phyloP scores from a whole-genome alignment of 2,888 invertebrate species.

The Bruchidius siliquastri region DNA sequence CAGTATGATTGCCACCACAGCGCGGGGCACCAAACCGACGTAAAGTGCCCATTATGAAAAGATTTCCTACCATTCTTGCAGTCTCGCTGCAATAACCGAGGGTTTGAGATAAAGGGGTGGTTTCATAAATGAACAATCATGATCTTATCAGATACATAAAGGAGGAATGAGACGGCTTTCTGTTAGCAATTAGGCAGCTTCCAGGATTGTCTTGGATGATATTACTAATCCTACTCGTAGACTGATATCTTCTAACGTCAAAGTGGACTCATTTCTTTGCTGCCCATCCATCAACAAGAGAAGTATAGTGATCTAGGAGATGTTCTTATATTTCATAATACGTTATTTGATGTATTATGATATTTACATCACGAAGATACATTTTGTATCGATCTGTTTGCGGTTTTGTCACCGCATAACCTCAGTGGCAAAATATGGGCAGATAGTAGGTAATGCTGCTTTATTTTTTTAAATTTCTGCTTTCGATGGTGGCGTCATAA shows the following conservation, averaged over 20 bases:
- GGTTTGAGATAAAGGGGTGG: not conserved
- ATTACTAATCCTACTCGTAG: not conserved
- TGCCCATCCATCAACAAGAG: too few species aligned
- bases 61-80: not conserved
- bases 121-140: not conserved
- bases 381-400: too few species aligned
- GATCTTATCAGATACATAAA: not conserved
- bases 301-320: too few species aligned
- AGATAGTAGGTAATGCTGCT: too few species aligned
- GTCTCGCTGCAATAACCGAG: not conserved
- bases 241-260: not conserved
- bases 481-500: too few species aligned
- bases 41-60: not conserved
- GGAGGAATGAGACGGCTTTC: not conserved
- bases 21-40: not conserved
- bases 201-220: not conserved
- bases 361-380: too few species aligned
- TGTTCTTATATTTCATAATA: too few species aligned
- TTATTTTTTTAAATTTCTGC: too few species aligned
- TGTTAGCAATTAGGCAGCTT: not conserved
- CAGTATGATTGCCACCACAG: not conserved
- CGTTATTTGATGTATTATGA: too few species aligned
- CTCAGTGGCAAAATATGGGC: too few species aligned
- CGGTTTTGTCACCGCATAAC: too few species aligned
- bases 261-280: not conserved